These are phyloP conservation scores for Urophycis tenuis DNA, from an alignment of 2,797 vertebrate genomes.

Conservation along the genomic window DNA sequence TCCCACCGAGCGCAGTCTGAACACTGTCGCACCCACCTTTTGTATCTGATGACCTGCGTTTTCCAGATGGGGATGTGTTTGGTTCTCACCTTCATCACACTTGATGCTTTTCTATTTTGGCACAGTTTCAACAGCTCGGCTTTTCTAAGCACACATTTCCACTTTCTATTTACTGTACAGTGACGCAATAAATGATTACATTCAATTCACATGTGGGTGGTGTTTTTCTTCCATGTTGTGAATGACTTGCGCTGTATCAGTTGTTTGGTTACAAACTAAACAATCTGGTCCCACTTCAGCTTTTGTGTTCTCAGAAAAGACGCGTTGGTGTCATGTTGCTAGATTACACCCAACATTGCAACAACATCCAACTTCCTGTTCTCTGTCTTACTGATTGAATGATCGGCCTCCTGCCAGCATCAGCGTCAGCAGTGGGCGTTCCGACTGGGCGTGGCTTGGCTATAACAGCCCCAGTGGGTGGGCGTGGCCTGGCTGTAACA, in stretches of 20 bases:
- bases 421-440: too few species aligned
- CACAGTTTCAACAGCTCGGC: constrained; percentile 46
- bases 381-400: constrained; percentile 17
- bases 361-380: constrained; percentile 45
- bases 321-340: constrained; percentile 3
- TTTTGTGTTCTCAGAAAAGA: constrained; percentile 32
- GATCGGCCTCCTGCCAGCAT: not conserved
- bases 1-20: too few species aligned
- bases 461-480: too few species aligned
- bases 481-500: too few species aligned
- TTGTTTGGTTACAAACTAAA: not conserved
- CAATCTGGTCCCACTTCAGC: constrained; percentile 28
- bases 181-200: constrained; percentile 91
- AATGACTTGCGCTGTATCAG: not conserved
- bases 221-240: not conserved
- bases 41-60: not conserved
- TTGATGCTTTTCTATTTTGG: constrained; percentile 52
- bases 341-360: too few species aligned
- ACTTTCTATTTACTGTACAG: constrained; percentile 88
- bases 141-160: constrained; percentile 74
- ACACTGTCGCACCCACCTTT: not conserved
- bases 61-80: not conserved
- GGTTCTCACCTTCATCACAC: constrained; percentile 26
- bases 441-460: too few species aligned
- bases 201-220: constrained; percentile 50